These are phyloP conservation scores for Geotrupes spiniger DNA, from an alignment of 2,888 invertebrate genomes.

Conservation along the genomic window DNA sequence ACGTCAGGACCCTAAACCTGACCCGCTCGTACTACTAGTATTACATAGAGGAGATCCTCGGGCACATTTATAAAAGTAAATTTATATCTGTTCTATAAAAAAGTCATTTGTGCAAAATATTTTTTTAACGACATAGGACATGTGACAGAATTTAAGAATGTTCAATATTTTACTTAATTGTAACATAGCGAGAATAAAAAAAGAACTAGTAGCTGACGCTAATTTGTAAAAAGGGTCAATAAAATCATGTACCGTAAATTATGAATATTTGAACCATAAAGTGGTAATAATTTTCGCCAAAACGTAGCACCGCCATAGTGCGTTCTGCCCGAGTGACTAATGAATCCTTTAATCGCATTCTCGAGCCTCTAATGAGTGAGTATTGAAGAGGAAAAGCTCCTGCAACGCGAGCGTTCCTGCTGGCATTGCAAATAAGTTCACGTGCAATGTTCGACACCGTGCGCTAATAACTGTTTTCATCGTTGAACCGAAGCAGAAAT, in stretches of 20 bases:
- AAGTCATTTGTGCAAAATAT: no score
- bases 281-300: constrained; percentile 19
- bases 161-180: no score
- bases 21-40: no score
- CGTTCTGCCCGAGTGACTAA: constrained; percentile 26
- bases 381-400: constrained; percentile 26
- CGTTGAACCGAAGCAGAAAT: constrained; percentile 6
- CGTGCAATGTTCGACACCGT: constrained; percentile 9
- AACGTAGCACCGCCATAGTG: constrained; percentile 22
- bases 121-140: no score
- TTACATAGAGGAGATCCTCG: no score
- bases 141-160: no score
- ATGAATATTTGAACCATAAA: constrained; percentile 12
- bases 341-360: constrained; percentile 29
- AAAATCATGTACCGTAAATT: neutral
- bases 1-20: no score
- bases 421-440: constrained; percentile 23
- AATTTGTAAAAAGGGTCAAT: no score
- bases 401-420: constrained; percentile 18
- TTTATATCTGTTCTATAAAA: no score
- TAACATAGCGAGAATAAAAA: no score
- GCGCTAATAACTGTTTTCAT: constrained; percentile 5
- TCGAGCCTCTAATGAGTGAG: constrained; percentile 28
- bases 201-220: no score
- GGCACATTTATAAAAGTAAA: no score